Base-by-base conservation (phyloP, 2,113 vertebrate species). In the Pedetes capensis region DNA sequence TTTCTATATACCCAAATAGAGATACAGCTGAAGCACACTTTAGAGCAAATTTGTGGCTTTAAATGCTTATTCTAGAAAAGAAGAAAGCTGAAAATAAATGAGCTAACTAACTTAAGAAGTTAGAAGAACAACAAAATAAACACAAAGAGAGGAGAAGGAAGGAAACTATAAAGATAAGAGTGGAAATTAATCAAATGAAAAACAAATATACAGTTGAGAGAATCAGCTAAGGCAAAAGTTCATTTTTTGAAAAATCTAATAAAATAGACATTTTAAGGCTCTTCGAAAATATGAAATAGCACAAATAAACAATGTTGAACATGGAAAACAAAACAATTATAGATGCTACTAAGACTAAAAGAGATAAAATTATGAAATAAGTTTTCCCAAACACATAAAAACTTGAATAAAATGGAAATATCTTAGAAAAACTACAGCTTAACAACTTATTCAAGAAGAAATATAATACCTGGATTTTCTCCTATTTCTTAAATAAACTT, bases 161-260 rank as follows among this genome's bases (percentile, higher is more conserved):
- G 97, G 97, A 97, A 97, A 97, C 96, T 82, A 95, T 97, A 97
- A 97, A 97, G 97, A 97, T 97, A 97, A 97, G 97, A 91, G 87
- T 93, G 88, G 94, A 93, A 97, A 95, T 97, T 96, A 97, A 97
- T 97, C 95, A 97, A 85, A 91, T 57, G 89, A 87, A 97, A 97
- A 95, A 95, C 90, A 97, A 97, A 97, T 97, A 97, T 79, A 95
- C 87, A 78, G 90, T 92, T 85, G 92, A 96, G 94, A 89, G 93
- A 93, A 95, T 86, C 94, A 95, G 90, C 87, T 49, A 94, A 96
- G 96, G 96, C 94, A 97, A 97, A 97, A 97, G 97, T 97, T 97
- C 96, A 96, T 51, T 92, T 93, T 95, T 90, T 85, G n/a, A 95
- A 95, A 94, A 91, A 39, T 55, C 22, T 51, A 97, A 96, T 87